phyloP scores from a whole-genome alignment of 2,888 invertebrate species.

The Physocephala rufipes region DNA sequence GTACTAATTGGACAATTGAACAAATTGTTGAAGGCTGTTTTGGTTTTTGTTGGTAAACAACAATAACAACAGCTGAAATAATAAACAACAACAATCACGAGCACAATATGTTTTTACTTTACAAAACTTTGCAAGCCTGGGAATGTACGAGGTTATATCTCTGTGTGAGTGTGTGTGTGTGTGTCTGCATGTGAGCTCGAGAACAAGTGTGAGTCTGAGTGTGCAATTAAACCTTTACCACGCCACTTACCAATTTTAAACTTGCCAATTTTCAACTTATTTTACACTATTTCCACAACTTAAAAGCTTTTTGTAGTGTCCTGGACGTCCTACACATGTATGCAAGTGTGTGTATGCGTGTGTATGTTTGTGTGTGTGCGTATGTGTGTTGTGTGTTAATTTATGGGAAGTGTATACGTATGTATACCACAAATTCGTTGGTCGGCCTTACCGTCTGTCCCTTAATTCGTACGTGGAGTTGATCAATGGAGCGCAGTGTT shows the following conservation, averaged over 20 bases:
- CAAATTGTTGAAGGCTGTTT: too few relatives aligned
- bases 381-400: conserved; percentile 7
- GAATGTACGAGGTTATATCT: neutral
- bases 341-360: neutral
- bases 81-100: neutral
- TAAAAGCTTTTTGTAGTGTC: neutral
- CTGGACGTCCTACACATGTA: too few relatives aligned
- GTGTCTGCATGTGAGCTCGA: neutral
- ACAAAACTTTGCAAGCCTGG: neutral
- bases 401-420: neutral
- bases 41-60: too few relatives aligned
- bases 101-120: neutral
- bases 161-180: neutral
- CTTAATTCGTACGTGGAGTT: neutral
- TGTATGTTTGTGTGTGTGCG: conserved; percentile 9
- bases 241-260: neutral
- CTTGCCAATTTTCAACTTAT: conserved; percentile 1
- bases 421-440: neutral
- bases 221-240: neutral
- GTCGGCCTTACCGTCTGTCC: neutral
- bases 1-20: neutral
- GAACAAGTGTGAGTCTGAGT: neutral
- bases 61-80: too few relatives aligned
- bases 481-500: conserved; percentile 20
- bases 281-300: neutral